These are phyloP conservation scores for Lasioglossum villosulum DNA, from an alignment of 2,888 invertebrate genomes.

Conservation along the genomic window DNA sequence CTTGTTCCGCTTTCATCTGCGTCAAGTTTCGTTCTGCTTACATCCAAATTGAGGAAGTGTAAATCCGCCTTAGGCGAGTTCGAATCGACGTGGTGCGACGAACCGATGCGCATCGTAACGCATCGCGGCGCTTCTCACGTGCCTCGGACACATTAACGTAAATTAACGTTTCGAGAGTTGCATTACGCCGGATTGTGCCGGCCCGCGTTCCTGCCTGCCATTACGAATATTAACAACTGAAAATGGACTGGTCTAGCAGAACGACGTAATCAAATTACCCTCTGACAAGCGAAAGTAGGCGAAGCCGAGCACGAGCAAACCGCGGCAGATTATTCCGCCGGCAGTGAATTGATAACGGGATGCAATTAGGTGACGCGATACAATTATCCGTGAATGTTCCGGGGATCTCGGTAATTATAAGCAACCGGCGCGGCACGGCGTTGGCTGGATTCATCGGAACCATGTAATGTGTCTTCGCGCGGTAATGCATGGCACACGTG, in stretches of 20 bases:
- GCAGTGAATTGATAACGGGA: slow-evolving; percentile 39
- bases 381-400: slow-evolving; percentile 40
- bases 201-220: slow-evolving; percentile 33
- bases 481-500: not conserved
- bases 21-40: too few relatives aligned
- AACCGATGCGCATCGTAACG: not conserved
- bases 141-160: slow-evolving; percentile 46
- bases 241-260: slow-evolving; percentile 51
- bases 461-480: not conserved
- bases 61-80: not conserved
- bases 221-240: slow-evolving; percentile 61
- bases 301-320: slow-evolving; percentile 6
- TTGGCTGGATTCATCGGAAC: slow-evolving; percentile 17
- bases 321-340: slow-evolving; percentile 28
- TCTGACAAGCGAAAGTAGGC: slow-evolving; percentile 51
- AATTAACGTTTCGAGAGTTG: slow-evolving; percentile 55
- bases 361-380: slow-evolving; percentile 47
- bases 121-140: slow-evolving; percentile 33
- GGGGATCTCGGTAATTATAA: slow-evolving; percentile 39
- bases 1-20: too few relatives aligned
- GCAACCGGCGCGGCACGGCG: slow-evolving; percentile 20
- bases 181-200: slow-evolving; percentile 46
- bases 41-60: not conserved
- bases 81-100: not conserved
- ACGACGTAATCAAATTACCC: slow-evolving; percentile 58